phyloP scores from a whole-genome alignment of 1,140 invertebrate genomes.

The Ips typographus region DNA sequence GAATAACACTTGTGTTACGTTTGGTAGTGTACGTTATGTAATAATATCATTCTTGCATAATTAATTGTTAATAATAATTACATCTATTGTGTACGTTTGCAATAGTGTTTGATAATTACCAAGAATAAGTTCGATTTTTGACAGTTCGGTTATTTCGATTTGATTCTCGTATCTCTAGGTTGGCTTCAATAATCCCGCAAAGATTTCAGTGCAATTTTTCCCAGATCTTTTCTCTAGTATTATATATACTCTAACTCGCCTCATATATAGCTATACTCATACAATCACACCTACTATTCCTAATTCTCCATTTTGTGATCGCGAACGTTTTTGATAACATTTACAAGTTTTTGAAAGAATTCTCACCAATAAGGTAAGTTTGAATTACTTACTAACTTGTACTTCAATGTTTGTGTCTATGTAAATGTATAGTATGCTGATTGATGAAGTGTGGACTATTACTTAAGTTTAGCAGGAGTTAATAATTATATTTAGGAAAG shows the following conservation, averaged over 20 bases:
- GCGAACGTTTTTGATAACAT: slow-evolving; percentile 36
- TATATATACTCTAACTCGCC: slow-evolving; percentile 40
- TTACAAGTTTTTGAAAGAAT: slow-evolving; percentile 35
- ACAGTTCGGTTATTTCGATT: slow-evolving; percentile 47
- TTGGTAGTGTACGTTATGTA: slow-evolving; percentile 56
- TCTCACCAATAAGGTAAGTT: slow-evolving; percentile 36
- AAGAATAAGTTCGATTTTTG: slow-evolving; percentile 50
- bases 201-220: slow-evolving; percentile 49
- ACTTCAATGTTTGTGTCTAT: too few relatives aligned
- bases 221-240: slow-evolving; percentile 33
- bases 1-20: slow-evolving; percentile 56
- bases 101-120: slow-evolving; percentile 50
- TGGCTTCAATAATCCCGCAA: slow-evolving; percentile 49
- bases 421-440: too few relatives aligned
- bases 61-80: slow-evolving; percentile 55
- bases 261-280: slow-evolving; percentile 41
- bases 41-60: slow-evolving; percentile 56
- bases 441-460: too few relatives aligned
- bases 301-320: slow-evolving; percentile 38
- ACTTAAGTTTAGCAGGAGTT: not conserved
- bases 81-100: slow-evolving; percentile 53
- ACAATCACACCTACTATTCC: slow-evolving; percentile 40
- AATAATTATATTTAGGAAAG: slow-evolving; percentile 4
- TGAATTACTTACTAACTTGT: not conserved
- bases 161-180: slow-evolving; percentile 46